Conservation (phyloP, 1,140 invertebrate genomes). For the Bombus superbus region DNA sequence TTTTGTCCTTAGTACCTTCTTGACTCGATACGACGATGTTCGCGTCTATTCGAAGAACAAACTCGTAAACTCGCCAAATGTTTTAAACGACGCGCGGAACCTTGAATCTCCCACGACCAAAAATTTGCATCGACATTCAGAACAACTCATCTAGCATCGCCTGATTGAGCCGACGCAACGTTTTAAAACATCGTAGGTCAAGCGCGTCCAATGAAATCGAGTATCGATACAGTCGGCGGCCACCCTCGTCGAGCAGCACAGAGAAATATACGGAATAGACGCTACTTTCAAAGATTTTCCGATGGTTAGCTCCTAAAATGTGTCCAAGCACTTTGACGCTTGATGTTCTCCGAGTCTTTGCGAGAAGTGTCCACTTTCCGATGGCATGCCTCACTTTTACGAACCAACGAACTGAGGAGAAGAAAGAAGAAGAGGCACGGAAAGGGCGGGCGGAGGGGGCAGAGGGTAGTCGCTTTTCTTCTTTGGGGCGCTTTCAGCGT, state of each 20-base stretch:
- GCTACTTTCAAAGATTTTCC: slow-evolving; percentile 34
- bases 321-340: slow-evolving; percentile 42
- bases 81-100: not conserved
- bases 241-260: no score
- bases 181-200: not conserved
- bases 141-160: no score
- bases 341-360: slow-evolving; percentile 24
- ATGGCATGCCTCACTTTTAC: slow-evolving; percentile 35
- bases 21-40: no score
- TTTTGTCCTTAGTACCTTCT: no score
- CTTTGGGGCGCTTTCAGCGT: slow-evolving; percentile 55
- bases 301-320: slow-evolving; percentile 47
- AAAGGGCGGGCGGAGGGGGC: not conserved
- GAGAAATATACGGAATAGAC: not conserved
- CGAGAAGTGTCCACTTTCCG: slow-evolving; percentile 54
- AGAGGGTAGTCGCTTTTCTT: slow-evolving; percentile 43
- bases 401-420: not conserved
- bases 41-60: not conserved
- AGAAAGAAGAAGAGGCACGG: not conserved
- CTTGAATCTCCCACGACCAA: not conserved
- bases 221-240: not conserved
- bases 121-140: not conserved
- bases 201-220: not conserved
- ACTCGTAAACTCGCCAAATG: not conserved
- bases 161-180: not conserved